These are phyloP conservation scores for Coregonus suidteri DNA, from an alignment of 2,797 vertebrate genomes.

Conservation along the genomic window DNA sequence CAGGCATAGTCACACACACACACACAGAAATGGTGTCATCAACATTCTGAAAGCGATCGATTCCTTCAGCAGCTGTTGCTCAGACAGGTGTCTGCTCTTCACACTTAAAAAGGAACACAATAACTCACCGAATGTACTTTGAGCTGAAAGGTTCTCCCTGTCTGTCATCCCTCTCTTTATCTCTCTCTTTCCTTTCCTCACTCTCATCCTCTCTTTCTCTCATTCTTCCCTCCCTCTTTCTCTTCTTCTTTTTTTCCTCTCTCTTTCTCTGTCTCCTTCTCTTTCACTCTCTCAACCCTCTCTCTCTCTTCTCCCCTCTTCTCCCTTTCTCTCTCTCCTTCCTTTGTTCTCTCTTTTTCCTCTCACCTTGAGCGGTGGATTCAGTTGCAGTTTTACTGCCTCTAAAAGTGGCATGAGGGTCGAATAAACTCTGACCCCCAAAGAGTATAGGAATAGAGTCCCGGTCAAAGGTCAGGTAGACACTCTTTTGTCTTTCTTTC, in stretches of 20 bases:
- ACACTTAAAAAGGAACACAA: slow-evolving; percentile 58
- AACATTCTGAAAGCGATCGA: slow-evolving; percentile 56
- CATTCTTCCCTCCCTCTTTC: background rate
- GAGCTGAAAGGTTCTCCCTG: slow-evolving; percentile 18
- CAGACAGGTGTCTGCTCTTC: slow-evolving; percentile 67
- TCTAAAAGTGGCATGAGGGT: slow-evolving; percentile 71
- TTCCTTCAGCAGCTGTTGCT: slow-evolving; percentile 62
- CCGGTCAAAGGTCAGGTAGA: slow-evolving; percentile 63
- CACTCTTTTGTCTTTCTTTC: slow-evolving; percentile 45
- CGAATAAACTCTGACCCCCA: slow-evolving; percentile 68
- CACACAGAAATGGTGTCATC: slow-evolving; percentile 37
- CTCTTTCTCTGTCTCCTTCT: slow-evolving; percentile 7
- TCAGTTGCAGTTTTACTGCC: slow-evolving; percentile 76
- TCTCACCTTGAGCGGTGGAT: slow-evolving; percentile 77
- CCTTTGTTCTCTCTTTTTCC: slow-evolving; percentile 13
- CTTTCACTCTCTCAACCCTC: background rate
- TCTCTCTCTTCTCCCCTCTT: background rate
- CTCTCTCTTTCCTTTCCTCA: slow-evolving; percentile 19
- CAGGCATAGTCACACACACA: slow-evolving; percentile 17
- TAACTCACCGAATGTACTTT: slow-evolving; percentile 46
- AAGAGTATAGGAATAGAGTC: slow-evolving; percentile 73
- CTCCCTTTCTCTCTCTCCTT: slow-evolving; percentile 1
- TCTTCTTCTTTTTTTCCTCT: slow-evolving; percentile 16
- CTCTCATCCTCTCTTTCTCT: background rate
- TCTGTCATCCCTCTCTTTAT: slow-evolving; percentile 24